phyloP scores from a whole-genome alignment of 2,113 vertebrate genomes.

The Otocyon megalotis region DNA sequence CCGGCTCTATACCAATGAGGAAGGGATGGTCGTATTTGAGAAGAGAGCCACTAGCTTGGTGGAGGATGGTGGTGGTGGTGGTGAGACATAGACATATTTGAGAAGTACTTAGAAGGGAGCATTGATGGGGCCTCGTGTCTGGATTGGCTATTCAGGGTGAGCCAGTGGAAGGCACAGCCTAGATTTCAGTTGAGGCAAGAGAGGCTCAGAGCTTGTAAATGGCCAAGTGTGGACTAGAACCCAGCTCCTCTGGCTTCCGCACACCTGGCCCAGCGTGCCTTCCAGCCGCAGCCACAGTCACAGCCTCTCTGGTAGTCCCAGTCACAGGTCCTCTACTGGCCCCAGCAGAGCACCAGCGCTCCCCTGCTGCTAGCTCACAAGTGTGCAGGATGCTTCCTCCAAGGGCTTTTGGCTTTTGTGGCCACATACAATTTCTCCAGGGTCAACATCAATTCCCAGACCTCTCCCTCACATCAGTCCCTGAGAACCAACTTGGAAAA shows the following conservation, averaged over 20 bases:
- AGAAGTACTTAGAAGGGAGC: background rate
- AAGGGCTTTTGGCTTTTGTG: conserved; percentile 4
- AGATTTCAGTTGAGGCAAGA: background rate
- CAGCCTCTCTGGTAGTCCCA: background rate
- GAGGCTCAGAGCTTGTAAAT: background rate
- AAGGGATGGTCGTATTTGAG: background rate
- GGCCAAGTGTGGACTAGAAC: background rate
- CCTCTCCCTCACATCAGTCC: background rate
- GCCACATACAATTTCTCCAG: background rate
- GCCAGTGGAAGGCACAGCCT: background rate
- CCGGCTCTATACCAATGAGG: background rate
- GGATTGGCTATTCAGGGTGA: background rate
- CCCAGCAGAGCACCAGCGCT: background rate
- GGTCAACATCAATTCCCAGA: background rate
- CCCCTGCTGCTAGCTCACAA: background rate
- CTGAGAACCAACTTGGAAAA: background rate
- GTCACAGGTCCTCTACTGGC: background rate
- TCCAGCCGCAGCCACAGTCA: background rate
- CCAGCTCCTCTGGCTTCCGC: background rate
- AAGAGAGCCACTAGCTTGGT: background rate
- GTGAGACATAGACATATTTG: background rate
- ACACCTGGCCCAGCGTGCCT: background rate
- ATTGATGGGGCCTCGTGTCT: background rate
- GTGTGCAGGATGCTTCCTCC: background rate
- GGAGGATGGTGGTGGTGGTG: background rate